Conservation (phyloP, 2,113 vertebrate genomes). For the Brachyistius frenatus region DNA sequence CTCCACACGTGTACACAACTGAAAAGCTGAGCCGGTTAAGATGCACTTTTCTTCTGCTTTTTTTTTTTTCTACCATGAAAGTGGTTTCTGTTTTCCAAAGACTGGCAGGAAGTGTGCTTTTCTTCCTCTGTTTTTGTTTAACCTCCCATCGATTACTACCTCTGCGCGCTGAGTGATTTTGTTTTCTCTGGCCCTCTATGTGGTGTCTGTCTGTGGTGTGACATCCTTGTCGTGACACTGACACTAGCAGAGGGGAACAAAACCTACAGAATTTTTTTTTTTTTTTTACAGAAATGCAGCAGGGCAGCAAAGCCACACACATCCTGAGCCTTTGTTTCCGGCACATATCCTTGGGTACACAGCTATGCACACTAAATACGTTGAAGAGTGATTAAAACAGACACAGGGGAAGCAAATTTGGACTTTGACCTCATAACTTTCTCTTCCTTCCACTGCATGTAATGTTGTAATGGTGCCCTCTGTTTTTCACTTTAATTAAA, state of each 20-base stretch:
- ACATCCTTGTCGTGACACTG: slow-evolving; percentile 65
- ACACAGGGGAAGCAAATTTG: slow-evolving; percentile 42
- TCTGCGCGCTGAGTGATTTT: slow-evolving; percentile 49
- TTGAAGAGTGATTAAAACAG: slow-evolving; percentile 68
- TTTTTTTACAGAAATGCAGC: slow-evolving; percentile 26
- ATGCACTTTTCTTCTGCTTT: neutral
- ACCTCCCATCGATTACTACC: slow-evolving; percentile 75
- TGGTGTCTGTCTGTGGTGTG: slow-evolving; percentile 62
- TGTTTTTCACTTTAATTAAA: neutral
- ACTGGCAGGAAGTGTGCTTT: slow-evolving; percentile 51
- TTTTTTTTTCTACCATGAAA: slow-evolving; percentile 45
- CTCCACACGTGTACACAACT: slow-evolving; percentile 8
- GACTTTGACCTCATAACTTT: slow-evolving; percentile 40
- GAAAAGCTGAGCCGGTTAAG: neutral
- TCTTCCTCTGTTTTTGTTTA: slow-evolving; percentile 71
- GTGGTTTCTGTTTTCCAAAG: slow-evolving; percentile 41
- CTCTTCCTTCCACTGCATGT: slow-evolving; percentile 6
- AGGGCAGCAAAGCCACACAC: slow-evolving; percentile 40
- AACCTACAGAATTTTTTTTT: slow-evolving; percentile 6
- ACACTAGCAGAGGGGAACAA: slow-evolving; percentile 41
- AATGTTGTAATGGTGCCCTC: slow-evolving; percentile 21
- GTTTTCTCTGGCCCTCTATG: slow-evolving; percentile 56
- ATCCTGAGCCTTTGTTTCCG: slow-evolving; percentile 63
- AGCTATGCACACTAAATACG: slow-evolving; percentile 59
- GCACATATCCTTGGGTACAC: slow-evolving; percentile 47